Percentiles rank a stretch among this genome's conserved stretches.
Conservation (phyloP, 1,140 invertebrate genomes). For the Leptinotarsa texana region DNA sequence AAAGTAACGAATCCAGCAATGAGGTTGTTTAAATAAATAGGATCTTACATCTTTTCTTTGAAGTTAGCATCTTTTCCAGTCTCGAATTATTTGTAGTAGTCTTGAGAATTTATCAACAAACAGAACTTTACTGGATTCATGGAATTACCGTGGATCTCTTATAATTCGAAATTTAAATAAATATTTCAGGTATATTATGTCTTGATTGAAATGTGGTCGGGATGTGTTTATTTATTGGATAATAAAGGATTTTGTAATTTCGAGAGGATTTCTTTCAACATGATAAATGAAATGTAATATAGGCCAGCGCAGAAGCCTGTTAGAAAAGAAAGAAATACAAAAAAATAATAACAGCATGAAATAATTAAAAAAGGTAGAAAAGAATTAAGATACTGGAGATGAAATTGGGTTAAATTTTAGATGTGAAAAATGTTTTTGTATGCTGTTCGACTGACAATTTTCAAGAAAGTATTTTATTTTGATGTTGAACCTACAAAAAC, state of each 20-base stretch:
- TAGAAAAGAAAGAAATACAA: no score
- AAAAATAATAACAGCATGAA: no score
- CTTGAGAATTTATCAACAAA: constrained; percentile 34
- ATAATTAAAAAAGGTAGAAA: no score
- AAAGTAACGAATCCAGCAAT: constrained; percentile 38
- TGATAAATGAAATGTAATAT: no score
- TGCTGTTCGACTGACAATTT: no score
- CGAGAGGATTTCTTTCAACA: no score
- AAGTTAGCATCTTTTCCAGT: constrained; percentile 36
- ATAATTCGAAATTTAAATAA: constrained; percentile 17
- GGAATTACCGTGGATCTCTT: neutral
- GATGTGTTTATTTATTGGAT: neutral
- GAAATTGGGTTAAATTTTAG: no score
- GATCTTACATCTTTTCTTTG: constrained; percentile 31
- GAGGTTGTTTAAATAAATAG: constrained; percentile 49
- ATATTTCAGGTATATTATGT: constrained; percentile 14
- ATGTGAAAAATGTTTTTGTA: no score
- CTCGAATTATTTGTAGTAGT: constrained; percentile 38
- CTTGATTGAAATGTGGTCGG: neutral
- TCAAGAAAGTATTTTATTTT: no score
- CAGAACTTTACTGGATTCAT: neutral
- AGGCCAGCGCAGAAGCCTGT: no score
- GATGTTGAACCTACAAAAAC: no score
- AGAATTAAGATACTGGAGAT: no score
- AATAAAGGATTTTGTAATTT: neutral